Evolutionary conservation across 2,888 invertebrate genomes (phyloP), one percentile per base, ranked within the genome.

Genomic region (Xylota sylvarum): DNA sequence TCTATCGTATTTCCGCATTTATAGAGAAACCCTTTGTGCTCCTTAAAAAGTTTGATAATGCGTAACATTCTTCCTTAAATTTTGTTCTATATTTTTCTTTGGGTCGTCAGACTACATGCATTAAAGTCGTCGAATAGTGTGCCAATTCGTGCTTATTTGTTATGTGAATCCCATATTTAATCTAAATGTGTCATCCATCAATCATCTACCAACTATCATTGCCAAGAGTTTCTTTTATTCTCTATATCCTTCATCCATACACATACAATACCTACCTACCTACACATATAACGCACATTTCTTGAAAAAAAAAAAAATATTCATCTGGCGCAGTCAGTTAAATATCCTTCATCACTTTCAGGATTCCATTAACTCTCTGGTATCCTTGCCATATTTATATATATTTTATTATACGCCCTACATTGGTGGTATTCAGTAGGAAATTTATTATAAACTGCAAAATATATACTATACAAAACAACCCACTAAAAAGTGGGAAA

Each of bases 291-390:
- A 82, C 76, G 76, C 82, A 82, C 70, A 82, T 56, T 64, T 64
- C 64, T 69, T 62, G 19, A 19, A 40, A 32, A 79, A 70, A 32
- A 10, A 43, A 37, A 70, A 62, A 67, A 73, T 76, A 52, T 80
- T 86, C 64, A 83, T 83, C 83, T 83, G 83, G 65, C 58, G 72
- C 58, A 83, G 83, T 83, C 83, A 83, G 77, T 65, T 83, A 77
- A 83, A 77, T 58, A 83, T 83, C 72, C 77, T 78, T 73, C 83
- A 86, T 86, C 85, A 81, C 85, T 77, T 72, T 86, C 85, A 81
- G 85, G 56, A 86, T 86, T 81, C 85, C 85, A 86, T 86, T 86
- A 86, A 81, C 81, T 85, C 72, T 55, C 12, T 62, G 23, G 32
- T 76, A 72, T 81, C 69, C 69, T 81, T 77, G 77, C 82, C 50